These are phyloP conservation scores for Aphyosemion australe DNA, from an alignment of 2,113 vertebrate species.

Conservation along the genomic window DNA sequence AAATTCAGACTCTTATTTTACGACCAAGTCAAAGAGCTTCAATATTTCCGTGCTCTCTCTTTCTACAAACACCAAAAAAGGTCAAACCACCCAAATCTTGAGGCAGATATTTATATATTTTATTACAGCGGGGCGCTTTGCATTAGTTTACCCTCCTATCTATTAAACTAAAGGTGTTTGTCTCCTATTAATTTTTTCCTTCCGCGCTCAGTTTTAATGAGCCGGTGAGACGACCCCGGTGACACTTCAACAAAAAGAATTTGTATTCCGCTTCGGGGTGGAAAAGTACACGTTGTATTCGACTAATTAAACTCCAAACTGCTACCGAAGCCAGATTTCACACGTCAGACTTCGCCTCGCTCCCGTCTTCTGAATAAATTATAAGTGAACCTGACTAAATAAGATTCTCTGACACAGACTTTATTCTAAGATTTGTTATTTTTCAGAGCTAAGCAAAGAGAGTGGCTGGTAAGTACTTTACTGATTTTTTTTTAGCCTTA, in stretches of 20 bases:
- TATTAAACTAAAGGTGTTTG: conserved; percentile 58
- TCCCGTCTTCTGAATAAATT: conserved; percentile 15
- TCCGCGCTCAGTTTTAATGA: conserved; percentile 63
- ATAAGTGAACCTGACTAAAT: conserved; percentile 8
- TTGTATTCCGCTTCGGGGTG: conserved; percentile 43
- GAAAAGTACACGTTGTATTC: conserved; percentile 45
- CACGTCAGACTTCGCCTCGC: conserved; percentile 31
- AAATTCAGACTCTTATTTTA: background rate
- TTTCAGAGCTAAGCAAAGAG: conserved; percentile 6
- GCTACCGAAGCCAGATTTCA: conserved; percentile 25
- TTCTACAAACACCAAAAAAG: conserved; percentile 7
- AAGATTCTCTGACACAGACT: background rate
- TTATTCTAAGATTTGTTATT: background rate
- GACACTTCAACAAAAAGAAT: conserved; percentile 58
- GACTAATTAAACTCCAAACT: conserved; percentile 62
- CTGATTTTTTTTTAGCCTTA: conserved; percentile 8
- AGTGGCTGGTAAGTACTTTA: conserved; percentile 21
- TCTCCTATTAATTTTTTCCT: conserved; percentile 50
- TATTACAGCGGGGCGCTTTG: conserved; percentile 18
- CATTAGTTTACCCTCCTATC: conserved; percentile 40
- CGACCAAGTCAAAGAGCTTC: background rate
- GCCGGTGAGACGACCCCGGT: conserved; percentile 49
- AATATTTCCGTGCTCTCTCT: background rate
- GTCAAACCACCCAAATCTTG: conserved; percentile 42
- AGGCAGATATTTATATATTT: conserved; percentile 8